Evolutionary conservation across 2,113 vertebrate species (phyloP).

Genomic region (Neotoma lepida): DNA sequence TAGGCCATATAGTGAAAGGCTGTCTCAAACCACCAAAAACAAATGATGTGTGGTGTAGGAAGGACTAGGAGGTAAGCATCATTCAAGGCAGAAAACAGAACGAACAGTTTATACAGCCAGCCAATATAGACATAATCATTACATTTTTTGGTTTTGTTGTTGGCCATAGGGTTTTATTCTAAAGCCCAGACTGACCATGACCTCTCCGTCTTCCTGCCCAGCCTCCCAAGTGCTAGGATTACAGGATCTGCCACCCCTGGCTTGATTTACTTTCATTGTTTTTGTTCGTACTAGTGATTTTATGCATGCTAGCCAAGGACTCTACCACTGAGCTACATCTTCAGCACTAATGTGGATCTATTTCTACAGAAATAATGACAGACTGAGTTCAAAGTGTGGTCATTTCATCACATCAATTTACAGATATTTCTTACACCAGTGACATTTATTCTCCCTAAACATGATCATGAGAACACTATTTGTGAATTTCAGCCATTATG

Average conservation of each 20-base stretch:
- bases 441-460: slow-evolving; percentile 32
- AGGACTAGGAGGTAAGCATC: too few relatives aligned
- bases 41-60: not conserved
- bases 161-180: not conserved
- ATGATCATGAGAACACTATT: slow-evolving; percentile 26
- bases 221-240: not conserved
- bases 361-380: slow-evolving; percentile 21
- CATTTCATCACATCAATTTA: not conserved
- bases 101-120: not conserved
- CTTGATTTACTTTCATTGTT: not conserved
- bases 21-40: not conserved
- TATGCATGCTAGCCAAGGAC: not conserved
- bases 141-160: not conserved
- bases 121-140: not conserved
- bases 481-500: slow-evolving; percentile 20
- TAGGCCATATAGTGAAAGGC: not conserved
- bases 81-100: not conserved
- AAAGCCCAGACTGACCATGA: not conserved
- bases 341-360: not conserved
- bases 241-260: not conserved
- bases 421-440: slow-evolving; percentile 46
- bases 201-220: not conserved
- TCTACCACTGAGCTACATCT: not conserved
- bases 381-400: slow-evolving; percentile 10
- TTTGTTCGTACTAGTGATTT: not conserved